Evolutionary conservation across 2,113 vertebrate species (phyloP).

Genomic region (Megaleporinus macrocephalus): DNA sequence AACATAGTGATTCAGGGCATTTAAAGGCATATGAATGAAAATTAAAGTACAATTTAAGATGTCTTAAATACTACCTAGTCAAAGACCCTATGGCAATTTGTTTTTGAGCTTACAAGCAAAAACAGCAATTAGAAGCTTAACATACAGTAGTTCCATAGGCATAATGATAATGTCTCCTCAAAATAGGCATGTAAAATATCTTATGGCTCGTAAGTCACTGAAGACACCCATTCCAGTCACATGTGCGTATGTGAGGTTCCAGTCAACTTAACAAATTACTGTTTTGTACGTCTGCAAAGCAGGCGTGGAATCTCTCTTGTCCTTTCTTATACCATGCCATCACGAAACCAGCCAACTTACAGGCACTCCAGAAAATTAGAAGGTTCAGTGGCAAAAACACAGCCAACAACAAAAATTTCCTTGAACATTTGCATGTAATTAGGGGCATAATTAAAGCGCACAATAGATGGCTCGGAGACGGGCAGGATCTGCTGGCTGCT

Average conservation of each 20-base stretch:
- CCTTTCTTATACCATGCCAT: not conserved
- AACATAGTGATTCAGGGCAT: constrained; percentile 10
- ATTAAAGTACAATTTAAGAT: not conserved
- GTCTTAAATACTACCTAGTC: not conserved
- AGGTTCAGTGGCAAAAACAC: constrained; percentile 27
- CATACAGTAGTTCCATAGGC: not conserved
- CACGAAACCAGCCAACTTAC: not conserved
- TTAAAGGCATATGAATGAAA: not conserved
- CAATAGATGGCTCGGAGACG: constrained; percentile 51
- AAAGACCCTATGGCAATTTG: not conserved
- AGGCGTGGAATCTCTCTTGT: not conserved
- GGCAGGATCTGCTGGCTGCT: constrained; percentile 33
- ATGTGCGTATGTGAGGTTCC: not conserved
- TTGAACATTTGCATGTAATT: constrained; percentile 44
- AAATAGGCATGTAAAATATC: not conserved
- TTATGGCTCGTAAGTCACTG: not conserved
- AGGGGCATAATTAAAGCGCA: constrained; percentile 46
- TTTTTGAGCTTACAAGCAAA: constrained; percentile 2
- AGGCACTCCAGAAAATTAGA: constrained; percentile 22
- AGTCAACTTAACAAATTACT: constrained; percentile 5
- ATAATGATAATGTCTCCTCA: not conserved
- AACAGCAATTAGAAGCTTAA: not conserved
- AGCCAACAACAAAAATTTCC: constrained; percentile 30
- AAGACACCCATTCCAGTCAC: not conserved
- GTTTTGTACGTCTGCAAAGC: constrained; percentile 2